Evolutionary conservation across 2,113 vertebrate genomes (phyloP), one percentile per base, ranked within the genome.

Genomic region (Poecile atricapillus): DNA sequence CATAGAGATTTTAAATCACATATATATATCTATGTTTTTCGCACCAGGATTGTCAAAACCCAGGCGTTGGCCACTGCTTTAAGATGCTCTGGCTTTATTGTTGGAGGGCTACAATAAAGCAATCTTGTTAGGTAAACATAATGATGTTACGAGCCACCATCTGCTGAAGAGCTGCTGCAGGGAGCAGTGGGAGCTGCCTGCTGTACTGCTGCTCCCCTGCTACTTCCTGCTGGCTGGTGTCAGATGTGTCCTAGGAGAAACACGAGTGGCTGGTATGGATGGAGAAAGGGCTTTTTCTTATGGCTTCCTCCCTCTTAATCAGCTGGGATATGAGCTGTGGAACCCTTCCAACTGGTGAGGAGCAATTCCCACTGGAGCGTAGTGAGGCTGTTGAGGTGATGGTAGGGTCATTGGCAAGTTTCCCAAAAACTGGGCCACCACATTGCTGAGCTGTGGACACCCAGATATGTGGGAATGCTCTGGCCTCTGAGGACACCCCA

Each of bases 71-170:
- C 76, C 9, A 23, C 68, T 10, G 43, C 79, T 71, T 93, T 87
- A 30, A 41, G 85, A 46, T 11, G 12, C 59, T 79, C 35, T 94
- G 1, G 30, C 52, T 63, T 65, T 71, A 19, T 77, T 71, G 71
- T 96, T 83, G 84, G 79, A 94, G 71, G 84, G 65, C 74, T 81
- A 49, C 70, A 39, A 80, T 96, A 84, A 92, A 94, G 58, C 84
- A 56, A 41, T 85, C 95, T 97, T 2, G 60, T 95, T 95, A 95
- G 89, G 95, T 88, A 94, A 95, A 95, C 90, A 59, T 67, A 91
- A 86, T 2, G 47, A 92, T 41, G 76, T 90, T 91, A 83, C 0
- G 13, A 95, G 88, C 79, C 67, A 68, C 91, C 89, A 93, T 94
- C 94, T 95, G 91, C 93, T 94, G 12, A 55, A 52, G 91, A 41